phyloP scores from a whole-genome alignment of 2,113 vertebrate species.

The Nanger granti region DNA sequence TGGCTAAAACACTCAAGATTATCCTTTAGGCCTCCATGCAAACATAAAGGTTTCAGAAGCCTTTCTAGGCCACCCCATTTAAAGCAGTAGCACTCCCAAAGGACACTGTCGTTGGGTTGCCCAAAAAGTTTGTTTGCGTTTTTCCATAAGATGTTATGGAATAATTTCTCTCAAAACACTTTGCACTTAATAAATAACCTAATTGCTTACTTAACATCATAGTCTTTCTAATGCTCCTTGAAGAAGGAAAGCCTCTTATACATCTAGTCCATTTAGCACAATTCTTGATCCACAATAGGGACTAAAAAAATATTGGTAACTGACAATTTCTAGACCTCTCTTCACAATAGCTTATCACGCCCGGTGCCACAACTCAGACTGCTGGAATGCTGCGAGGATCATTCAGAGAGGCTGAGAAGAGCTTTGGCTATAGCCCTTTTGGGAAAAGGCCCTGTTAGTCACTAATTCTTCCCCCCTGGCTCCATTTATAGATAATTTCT shows the following conservation, averaged over 20 bases:
- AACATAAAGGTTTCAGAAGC: not conserved
- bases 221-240: not conserved
- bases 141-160: not conserved
- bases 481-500: not conserved
- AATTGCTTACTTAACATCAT: not conserved
- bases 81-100: not conserved
- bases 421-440: not conserved
- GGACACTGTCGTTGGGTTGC: not conserved
- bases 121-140: not conserved
- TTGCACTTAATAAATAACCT: not conserved
- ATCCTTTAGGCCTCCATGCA: not conserved
- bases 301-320: not conserved
- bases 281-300: not conserved
- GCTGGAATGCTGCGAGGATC: not conserved
- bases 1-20: not conserved
- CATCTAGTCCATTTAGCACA: not conserved
- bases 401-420: not conserved
- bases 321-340: not conserved
- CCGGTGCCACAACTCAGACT: not conserved
- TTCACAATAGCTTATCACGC: not conserved
- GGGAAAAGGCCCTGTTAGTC: not conserved
- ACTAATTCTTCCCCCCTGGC: not conserved
- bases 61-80: not conserved
- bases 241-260: not conserved
- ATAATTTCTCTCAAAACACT: not conserved